Evolutionary conservation across 1,140 invertebrate species (phyloP), one percentile per base, ranked within the genome.

Genomic region (Drosophila arawakana): DNA sequence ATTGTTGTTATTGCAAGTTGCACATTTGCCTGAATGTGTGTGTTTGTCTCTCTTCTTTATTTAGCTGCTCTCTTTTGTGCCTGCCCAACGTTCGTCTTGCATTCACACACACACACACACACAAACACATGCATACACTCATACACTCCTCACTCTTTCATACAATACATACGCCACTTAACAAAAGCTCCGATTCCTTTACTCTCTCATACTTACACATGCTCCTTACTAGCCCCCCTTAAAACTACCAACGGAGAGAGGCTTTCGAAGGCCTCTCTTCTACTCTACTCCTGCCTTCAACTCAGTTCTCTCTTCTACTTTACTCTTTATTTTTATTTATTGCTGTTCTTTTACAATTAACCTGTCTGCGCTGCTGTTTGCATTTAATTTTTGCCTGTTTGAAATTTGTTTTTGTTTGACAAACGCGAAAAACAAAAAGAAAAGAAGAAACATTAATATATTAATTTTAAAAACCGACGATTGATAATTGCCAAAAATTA

Each of bases 321-420:
- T 37, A 39, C 57, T 50, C 49, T 57, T 49, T 58, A 25, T 74
- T 44, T 55, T 55, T 57, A 44, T 30, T 30, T 30, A 30, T 30
- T 30, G 25, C 25, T 15, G 6, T 47, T 67, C n/a, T 52, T 74
- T 59, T 47, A 82, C 4, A 3, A 30, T 70, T 83, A 83, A 83
- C 73, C 63, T 54, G 39, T 63, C 43, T 73, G 76, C 66, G 69
- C 78, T 78, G 80, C 67, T 78, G 76, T 65, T 77, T 80, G 77
- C 71, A 80, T 78, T 78, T 82, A 55, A 47, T 72, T 71, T 69
- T 69, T 84, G 84, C 84, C 84, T 84, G 84, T 88, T 88, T 90
- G 83, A 88, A 88, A 88, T 88, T 88, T 88, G 84, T 88, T 88
- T 89, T 88, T 88, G 84, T 88, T 88, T 88, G 72, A 88, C 37